Percentiles rank a stretch among this genome's conserved stretches.
Conservation (phyloP, 1,140 invertebrate genomes). For the Pomphorhynchus laevis region DNA sequence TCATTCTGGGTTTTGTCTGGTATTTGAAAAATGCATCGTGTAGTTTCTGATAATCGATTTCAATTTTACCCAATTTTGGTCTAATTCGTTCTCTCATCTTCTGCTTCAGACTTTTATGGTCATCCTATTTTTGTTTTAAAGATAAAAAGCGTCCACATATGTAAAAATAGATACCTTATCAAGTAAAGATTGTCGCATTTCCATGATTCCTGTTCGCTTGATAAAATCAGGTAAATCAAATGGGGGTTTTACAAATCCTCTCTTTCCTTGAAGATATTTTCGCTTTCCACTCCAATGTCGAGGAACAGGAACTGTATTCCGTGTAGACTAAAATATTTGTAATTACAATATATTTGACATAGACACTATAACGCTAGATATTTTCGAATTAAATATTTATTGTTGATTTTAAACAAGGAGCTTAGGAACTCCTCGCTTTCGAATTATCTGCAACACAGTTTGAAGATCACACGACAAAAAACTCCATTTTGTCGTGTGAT, state of each 20-base stretch:
- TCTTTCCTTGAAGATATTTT: constrained; percentile 70
- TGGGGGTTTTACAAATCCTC: constrained; percentile 89
- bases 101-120: constrained; percentile 67
- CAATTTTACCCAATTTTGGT: constrained; percentile 92
- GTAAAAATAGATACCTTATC: constrained; percentile 32
- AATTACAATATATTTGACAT: neutral
- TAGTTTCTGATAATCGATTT: constrained; percentile 96
- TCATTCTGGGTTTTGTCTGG: constrained; percentile 95
- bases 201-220: constrained; percentile 90
- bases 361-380: constrained; percentile 3
- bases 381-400: neutral
- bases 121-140: constrained; percentile 27
- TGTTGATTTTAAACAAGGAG: too few relatives aligned
- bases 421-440: too few relatives aligned
- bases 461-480: neutral
- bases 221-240: constrained; percentile 96
- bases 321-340: constrained; percentile 25
- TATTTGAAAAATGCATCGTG: constrained; percentile 98
- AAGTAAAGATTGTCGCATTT: constrained; percentile 87
- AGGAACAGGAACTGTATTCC: constrained; percentile 76
- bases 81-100: constrained; percentile 86
- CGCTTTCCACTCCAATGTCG: constrained; percentile 96
- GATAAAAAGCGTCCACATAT: neutral
- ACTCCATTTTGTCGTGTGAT: too few relatives aligned
- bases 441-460: constrained; percentile 3